Conservation (phyloP, 2,797 vertebrate genomes). For the Rallus crepitans region DNA sequence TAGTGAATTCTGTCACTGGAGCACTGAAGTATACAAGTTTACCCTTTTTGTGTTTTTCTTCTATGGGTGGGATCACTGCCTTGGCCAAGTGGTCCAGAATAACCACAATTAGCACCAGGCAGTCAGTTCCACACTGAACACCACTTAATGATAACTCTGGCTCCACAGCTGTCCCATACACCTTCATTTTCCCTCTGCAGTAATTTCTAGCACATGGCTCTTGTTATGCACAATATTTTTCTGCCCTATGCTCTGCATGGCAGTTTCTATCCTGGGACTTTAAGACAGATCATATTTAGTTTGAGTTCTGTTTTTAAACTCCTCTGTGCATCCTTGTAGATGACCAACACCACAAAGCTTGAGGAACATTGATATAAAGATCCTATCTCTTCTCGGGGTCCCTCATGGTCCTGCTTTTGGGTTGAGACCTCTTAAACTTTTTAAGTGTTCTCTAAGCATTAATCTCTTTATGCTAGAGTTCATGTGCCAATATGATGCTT, state of each 20-base stretch:
- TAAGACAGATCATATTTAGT: background rate
- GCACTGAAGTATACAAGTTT: background rate
- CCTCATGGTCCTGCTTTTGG: accelerated
- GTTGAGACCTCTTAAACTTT: background rate
- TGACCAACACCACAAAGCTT: background rate
- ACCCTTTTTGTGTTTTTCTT: background rate
- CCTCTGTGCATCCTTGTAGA: background rate
- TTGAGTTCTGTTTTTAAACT: background rate
- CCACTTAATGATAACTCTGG: background rate
- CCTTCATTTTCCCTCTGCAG: background rate
- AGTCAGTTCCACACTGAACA: background rate
- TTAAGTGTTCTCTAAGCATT: background rate
- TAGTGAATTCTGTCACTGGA: background rate
- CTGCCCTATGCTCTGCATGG: background rate
- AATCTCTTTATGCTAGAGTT: background rate
- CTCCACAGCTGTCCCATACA: background rate
- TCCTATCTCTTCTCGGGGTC: background rate
- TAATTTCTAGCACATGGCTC: background rate
- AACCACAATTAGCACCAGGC: background rate
- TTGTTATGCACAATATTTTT: background rate
- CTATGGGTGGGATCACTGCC: background rate
- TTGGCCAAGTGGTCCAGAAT: background rate
- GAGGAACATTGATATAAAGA: background rate
- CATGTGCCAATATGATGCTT: background rate
- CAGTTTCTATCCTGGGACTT: background rate